A percentile compares a stretch with the other conserved stretches of the same genome.
phyloP scores from a whole-genome alignment of 2,888 invertebrate genomes.

The Pardosa pseudoannulata region DNA sequence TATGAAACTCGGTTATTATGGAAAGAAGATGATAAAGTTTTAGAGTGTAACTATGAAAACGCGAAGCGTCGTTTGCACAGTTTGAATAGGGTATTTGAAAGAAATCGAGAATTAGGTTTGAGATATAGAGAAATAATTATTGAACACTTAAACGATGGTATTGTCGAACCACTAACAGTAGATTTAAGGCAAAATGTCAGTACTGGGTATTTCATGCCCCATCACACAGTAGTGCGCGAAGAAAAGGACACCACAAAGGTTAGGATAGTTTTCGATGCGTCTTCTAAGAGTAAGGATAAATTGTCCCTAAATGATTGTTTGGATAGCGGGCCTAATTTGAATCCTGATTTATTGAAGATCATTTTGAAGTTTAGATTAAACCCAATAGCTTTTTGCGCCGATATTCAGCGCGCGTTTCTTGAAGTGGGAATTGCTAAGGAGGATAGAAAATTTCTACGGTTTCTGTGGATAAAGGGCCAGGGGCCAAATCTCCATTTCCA shows the following conservation, averaged over 20 bases:
- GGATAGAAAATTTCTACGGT: not conserved
- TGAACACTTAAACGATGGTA: slow-evolving; percentile 3
- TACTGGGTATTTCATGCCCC: slow-evolving; percentile 3
- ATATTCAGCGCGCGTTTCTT: slow-evolving; percentile 1
- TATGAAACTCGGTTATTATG: slow-evolving; percentile 16
- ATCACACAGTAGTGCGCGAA: slow-evolving; percentile 7
- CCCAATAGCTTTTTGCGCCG: not conserved
- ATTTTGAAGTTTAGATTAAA: slow-evolving; percentile 5
- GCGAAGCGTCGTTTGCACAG: not conserved
- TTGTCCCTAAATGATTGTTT: slow-evolving; percentile 15
- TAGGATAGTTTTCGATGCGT: slow-evolving; percentile 22
- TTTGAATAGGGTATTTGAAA: not conserved
- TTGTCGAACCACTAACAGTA: not conserved
- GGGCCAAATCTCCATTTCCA: slow-evolving; percentile 27
- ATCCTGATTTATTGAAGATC: not conserved
- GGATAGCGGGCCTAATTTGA: not conserved
- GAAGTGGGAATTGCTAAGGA: slow-evolving; percentile 3
- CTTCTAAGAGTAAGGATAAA: not conserved
- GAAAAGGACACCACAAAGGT: not conserved
- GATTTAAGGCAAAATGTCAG: not conserved
- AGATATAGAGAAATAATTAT: slow-evolving; percentile 10
- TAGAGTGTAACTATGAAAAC: not conserved
- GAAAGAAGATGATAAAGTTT: slow-evolving; percentile 1
- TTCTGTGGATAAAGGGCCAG: not conserved
- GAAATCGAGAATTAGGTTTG: not conserved